Conservation (phyloP, 2,797 vertebrate genomes). For the Onychomys arenicola region DNA sequence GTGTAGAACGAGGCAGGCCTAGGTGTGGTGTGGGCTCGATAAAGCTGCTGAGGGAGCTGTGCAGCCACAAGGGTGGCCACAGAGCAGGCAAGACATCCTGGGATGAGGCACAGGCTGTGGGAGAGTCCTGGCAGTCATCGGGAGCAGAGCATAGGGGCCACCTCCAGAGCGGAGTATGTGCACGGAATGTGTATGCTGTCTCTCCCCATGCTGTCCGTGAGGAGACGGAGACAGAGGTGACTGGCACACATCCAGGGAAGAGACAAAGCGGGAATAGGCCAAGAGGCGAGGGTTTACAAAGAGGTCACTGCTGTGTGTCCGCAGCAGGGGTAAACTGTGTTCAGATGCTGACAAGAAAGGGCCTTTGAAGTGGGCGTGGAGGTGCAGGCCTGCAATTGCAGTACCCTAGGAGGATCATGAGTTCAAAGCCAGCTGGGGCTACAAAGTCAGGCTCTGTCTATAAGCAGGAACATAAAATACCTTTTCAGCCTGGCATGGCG, state of each 20-base stretch:
- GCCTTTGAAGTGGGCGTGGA: neutral
- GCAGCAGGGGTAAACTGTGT: neutral
- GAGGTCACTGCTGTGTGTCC: neutral
- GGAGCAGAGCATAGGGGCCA: neutral
- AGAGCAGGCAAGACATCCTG: neutral
- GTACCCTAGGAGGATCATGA: neutral
- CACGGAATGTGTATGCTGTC: neutral
- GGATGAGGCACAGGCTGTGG: neutral
- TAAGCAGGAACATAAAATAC: neutral
- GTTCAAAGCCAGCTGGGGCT: neutral
- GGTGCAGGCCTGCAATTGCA: neutral
- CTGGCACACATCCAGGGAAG: neutral
- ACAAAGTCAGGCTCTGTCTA: neutral
- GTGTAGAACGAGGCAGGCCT: neutral
- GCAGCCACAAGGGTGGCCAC: neutral
- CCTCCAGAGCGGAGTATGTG: accelerated
- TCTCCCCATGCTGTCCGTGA: accelerated
- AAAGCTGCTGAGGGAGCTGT: neutral
- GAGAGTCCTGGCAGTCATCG: neutral
- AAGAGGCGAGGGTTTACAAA: neutral
- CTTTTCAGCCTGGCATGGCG: neutral
- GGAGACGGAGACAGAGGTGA: neutral
- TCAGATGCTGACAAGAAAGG: neutral
- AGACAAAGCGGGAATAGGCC: neutral
- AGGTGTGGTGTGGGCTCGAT: neutral